Evolutionary conservation across 2,797 vertebrate species (phyloP).

Genomic region (Myoxocephalus aenaeus): DNA sequence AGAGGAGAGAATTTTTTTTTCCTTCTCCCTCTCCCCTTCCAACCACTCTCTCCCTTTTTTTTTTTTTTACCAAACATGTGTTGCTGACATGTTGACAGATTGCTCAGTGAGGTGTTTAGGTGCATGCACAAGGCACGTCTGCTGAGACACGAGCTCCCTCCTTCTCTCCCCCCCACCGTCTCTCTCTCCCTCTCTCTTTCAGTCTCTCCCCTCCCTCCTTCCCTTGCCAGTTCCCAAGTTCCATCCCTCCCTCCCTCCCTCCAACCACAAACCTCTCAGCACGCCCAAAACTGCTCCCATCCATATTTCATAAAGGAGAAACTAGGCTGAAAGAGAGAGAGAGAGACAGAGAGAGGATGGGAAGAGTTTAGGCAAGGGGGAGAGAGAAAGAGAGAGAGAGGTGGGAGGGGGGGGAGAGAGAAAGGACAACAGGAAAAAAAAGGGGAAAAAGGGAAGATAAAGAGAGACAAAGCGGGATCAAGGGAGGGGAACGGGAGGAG

Average conservation of each 20-base stretch:
- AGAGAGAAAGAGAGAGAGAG: slow-evolving; percentile 70
- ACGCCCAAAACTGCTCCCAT: slow-evolving; percentile 98
- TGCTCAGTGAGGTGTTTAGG: slow-evolving; percentile 99
- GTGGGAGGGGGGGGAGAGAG: slow-evolving; percentile 32
- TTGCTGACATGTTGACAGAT: slow-evolving; percentile 99
- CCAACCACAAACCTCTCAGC: slow-evolving; percentile 94
- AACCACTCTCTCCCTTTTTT: slow-evolving; percentile 48
- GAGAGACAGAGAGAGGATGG: slow-evolving; percentile 74
- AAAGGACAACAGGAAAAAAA: slow-evolving; percentile 49
- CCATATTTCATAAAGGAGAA: slow-evolving; percentile 98
- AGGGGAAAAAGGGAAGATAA: slow-evolving; percentile 73
- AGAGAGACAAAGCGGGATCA: slow-evolving; percentile 80
- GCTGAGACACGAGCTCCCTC: slow-evolving; percentile 87
- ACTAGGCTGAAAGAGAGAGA: slow-evolving; percentile 87
- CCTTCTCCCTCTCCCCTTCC: slow-evolving; percentile 64
- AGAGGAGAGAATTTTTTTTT: slow-evolving; percentile 65
- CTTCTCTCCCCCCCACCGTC: slow-evolving; percentile 9
- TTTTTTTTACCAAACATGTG: slow-evolving; percentile 99
- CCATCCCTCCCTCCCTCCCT: slow-evolving; percentile 77
- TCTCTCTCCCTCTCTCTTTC: slow-evolving; percentile 9
- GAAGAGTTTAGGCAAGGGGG: slow-evolving; percentile 67
- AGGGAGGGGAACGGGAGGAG: slow-evolving; percentile 75
- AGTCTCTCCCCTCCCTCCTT: slow-evolving; percentile 28
- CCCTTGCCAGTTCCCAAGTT: slow-evolving; percentile 70
- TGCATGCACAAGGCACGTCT: slow-evolving; percentile 97